Base-by-base conservation (phyloP, 53 echinoderm and acorn worm species). In the Actinopyga echinites region DNA sequence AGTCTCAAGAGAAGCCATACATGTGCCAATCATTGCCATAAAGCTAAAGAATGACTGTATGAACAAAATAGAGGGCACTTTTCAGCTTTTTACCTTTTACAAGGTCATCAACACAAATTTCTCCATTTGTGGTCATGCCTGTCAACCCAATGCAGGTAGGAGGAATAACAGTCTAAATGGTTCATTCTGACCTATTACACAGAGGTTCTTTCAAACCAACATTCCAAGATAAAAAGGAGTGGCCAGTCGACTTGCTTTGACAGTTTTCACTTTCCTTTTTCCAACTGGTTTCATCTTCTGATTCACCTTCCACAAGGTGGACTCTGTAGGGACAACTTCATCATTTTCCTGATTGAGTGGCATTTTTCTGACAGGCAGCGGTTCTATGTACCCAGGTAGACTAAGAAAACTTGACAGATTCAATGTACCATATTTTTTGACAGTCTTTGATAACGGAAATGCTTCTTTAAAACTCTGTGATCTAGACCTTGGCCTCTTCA, bases 281-380 rank as follows among this genome's bases (percentile, higher is more conserved):
- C 95, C 91, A 23, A 89, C 80, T 36, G 84, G 40, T 7, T 88
- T 88, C 95, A 95, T 95, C 69, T 88, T 95, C 23, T 88, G 84
- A 65, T 86, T 88, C 6, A 95, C 61, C 59, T 86, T 75, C 95
- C 95, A 95, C 13, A 92, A 89, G 4, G 69, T 68, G 8, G 69
- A 54, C 21, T 55, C 34, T 0, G 65, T 2, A 32, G 56, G 57
- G 32, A 64, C 59, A 7, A 8, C 61, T n/a, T 40, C 20, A 20
- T 57, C 58, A 12, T 40, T 40, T 8, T 53, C 56, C 45, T n/a
- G 37, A 28, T 15, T 54, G 13, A 56, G 80, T 15, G 85, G 58
- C 40, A 61, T 61, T 38, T 12, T 63, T 44, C 64, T 87, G 53
- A 77, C 79, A 30, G 63, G 78, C 77, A 90, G 44, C 75, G 84